Evolutionary conservation across 2,888 invertebrate genomes (phyloP), one percentile per base, ranked within the genome.

Genomic region (Eristalis tenax): DNA sequence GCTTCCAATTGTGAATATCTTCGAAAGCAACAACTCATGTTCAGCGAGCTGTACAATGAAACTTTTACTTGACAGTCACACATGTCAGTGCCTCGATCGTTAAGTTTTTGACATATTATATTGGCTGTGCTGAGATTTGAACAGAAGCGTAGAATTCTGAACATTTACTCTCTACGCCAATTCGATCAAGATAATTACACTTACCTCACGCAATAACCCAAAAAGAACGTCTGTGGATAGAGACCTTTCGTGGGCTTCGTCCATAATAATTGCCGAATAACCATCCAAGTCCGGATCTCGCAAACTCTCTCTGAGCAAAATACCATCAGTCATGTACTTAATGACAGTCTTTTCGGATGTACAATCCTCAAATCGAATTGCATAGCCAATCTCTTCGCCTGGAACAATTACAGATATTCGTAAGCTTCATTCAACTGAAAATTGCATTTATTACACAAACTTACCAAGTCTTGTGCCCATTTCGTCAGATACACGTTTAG

Each of bases 241-340:
- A 0, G 99, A 99, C 1, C 99, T 94, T 93, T 99, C 99, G 93
- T 99, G 99, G 83, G 99, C 99, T 94, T 99, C 99, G 93, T 99
- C 99, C 99, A 99, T 99, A 89, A 99, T 99, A 90, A 99, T 95
- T 0, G 98, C 99, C 91, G 98, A 97, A 94, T 99, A 99, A 91
- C 98, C 96, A 93, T 99, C 99, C 89, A 99, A 94, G 93, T 99
- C 99, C 0, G 99, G 96, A 91, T 99, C 99, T 0, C 99, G 94
- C 22, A 99, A 94, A 71, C 99, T 99, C 93, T 99, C 99, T 83
- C 99, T 94, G 26, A 99, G 94, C 64, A 99, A 93, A 90, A 99
- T 99, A 93, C 99, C 99, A 93, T 99, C 99, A 0, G 99, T 99
- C 99, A 99, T 99, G 93, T 99, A 99, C 93, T 98, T 98, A 88